Percentiles rank a stretch among this genome's conserved stretches.
phyloP scores from a whole-genome alignment of 2,888 invertebrate genomes.

The Ormyrus rosae region DNA sequence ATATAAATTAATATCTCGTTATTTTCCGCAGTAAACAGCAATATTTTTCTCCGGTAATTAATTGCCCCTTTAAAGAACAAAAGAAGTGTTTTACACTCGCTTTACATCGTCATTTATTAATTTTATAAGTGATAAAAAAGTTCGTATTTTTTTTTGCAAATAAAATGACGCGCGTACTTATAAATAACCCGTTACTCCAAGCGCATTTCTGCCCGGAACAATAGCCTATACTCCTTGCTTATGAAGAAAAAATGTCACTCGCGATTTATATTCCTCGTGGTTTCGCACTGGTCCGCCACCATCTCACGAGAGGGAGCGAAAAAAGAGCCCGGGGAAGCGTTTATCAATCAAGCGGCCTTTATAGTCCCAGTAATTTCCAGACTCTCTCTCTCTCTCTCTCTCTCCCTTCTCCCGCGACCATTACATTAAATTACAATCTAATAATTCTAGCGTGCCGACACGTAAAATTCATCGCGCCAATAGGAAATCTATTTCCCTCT shows the following conservation, averaged over 20 bases:
- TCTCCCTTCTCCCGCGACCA: slow-evolving; percentile 11
- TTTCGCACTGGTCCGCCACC: background rate
- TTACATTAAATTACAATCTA: slow-evolving; percentile 56
- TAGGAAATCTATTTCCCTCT: slow-evolving; percentile 52
- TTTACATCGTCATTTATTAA: too few relatives aligned
- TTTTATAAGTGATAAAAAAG: too few relatives aligned
- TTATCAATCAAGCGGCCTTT: slow-evolving; percentile 52
- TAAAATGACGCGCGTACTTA: too few relatives aligned
- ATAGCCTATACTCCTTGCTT: slow-evolving; percentile 15
- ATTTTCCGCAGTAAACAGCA: too few relatives aligned
- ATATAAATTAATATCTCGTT: background rate
- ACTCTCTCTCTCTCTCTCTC: slow-evolving; percentile 17
- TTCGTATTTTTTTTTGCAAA: too few relatives aligned
- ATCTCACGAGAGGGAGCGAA: slow-evolving; percentile 5
- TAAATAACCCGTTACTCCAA: too few relatives aligned
- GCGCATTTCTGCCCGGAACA: background rate
- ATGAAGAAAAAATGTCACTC: slow-evolving; percentile 21
- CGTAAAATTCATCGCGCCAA: slow-evolving; percentile 46
- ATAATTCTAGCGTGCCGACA: slow-evolving; percentile 53
- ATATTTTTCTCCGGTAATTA: too few relatives aligned
- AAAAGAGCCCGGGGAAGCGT: slow-evolving; percentile 30
- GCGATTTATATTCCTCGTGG: slow-evolving; percentile 50
- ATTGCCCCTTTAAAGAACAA: too few relatives aligned
- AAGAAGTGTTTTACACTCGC: too few relatives aligned
- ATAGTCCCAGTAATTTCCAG: slow-evolving; percentile 42